Conservation (phyloP, 2,888 invertebrate species). For the Ethmia dodecea region DNA sequence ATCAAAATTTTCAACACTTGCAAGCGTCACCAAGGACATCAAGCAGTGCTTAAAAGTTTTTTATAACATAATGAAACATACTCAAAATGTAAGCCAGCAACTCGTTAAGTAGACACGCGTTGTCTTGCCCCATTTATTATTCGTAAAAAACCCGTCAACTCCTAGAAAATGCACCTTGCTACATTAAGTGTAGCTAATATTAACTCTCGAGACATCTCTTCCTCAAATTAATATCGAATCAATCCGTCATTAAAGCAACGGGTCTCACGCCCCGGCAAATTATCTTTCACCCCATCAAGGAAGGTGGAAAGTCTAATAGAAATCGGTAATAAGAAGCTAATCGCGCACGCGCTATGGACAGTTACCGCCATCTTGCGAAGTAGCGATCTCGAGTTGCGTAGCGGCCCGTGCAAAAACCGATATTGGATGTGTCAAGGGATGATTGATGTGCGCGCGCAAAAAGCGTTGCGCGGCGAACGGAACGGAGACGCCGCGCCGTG, state of each 20-base stretch:
- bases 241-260: slow-evolving; percentile 68
- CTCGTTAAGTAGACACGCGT: neutral
- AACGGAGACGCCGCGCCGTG: slow-evolving; percentile 60
- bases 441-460: slow-evolving; percentile 65
- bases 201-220: slow-evolving; percentile 47
- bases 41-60: too few species aligned
- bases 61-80: too few species aligned
- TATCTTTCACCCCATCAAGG: slow-evolving; percentile 72
- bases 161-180: slow-evolving; percentile 42
- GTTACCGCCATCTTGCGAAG: slow-evolving; percentile 48
- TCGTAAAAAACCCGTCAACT: slow-evolving; percentile 31
- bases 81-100: too few species aligned
- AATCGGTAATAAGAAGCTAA: slow-evolving; percentile 73
- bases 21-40: too few species aligned
- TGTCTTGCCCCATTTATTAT: slow-evolving; percentile 20
- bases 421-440: slow-evolving; percentile 75
- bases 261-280: slow-evolving; percentile 69
- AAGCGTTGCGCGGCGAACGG: slow-evolving; percentile 52
- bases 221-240: slow-evolving; percentile 74
- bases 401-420: slow-evolving; percentile 58
- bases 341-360: slow-evolving; percentile 47
- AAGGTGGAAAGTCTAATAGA: slow-evolving; percentile 74
- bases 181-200: slow-evolving; percentile 36
- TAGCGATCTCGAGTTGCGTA: too few species aligned
- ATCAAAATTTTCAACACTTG: too few species aligned